phyloP scores from a whole-genome alignment of 2,797 vertebrate species.

The Acipenser oxyrinchus region DNA sequence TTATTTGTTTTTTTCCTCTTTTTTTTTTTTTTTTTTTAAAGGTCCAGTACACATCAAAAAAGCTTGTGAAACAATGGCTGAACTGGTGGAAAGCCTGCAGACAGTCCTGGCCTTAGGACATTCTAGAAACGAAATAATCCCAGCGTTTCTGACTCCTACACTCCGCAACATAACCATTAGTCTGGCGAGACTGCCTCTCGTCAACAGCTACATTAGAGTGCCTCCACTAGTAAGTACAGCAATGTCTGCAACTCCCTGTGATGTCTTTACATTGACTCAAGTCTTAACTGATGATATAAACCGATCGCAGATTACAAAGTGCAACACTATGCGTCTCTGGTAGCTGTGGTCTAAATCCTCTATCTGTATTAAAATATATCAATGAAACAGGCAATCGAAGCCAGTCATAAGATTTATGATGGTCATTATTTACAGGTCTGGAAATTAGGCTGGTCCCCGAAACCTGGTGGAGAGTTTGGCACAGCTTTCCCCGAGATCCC shows the following conservation, averaged over 20 bases:
- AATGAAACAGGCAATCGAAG: no score
- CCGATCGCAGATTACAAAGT: no score
- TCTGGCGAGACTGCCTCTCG: slow-evolving; percentile 84
- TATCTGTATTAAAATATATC: no score
- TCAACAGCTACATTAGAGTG: slow-evolving; percentile 90
- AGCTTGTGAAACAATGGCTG: slow-evolving; percentile 82
- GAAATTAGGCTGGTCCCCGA: slow-evolving; percentile 95
- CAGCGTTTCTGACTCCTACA: slow-evolving; percentile 80
- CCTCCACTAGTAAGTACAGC: slow-evolving; percentile 75
- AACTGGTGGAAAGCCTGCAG: slow-evolving; percentile 85
- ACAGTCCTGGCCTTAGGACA: slow-evolving; percentile 77
- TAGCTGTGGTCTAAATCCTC: no score
- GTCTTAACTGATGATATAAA: no score
- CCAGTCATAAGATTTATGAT: no score
- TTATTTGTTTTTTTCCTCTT: no score
- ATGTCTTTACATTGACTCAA: no score
- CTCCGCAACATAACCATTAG: slow-evolving; percentile 85
- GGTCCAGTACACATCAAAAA: slow-evolving; percentile 34
- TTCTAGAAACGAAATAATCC: slow-evolving; percentile 63
- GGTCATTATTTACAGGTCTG: slow-evolving; percentile 67
- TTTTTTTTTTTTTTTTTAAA: slow-evolving; percentile 19
- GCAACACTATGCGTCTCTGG: no score
- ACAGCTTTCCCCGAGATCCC: slow-evolving; percentile 91
- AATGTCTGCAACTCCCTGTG: no score
- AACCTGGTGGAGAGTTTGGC: slow-evolving; percentile 78